Evolutionary conservation across 1,140 invertebrate genomes (phyloP).

Genomic region (Drosophila pseudoobscura): DNA sequence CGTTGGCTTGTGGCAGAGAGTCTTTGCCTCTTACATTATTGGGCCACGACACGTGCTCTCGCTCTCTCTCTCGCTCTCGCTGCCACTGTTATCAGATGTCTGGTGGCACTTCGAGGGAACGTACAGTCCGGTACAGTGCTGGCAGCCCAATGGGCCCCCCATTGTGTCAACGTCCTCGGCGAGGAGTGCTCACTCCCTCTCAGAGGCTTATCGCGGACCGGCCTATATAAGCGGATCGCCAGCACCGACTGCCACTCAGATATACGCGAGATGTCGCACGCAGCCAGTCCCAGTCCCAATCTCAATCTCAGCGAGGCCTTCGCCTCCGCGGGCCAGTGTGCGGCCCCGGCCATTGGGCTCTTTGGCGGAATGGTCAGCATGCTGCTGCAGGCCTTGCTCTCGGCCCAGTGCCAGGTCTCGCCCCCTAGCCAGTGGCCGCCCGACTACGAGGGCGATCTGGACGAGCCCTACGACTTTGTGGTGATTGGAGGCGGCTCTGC

Average conservation of each 20-base stretch:
- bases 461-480: constrained; percentile 78
- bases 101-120: no score
- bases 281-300: background rate
- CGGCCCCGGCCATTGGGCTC: constrained; percentile 25
- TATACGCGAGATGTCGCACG: constrained; percentile 38
- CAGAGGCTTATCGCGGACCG: constrained; percentile 32
- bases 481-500: constrained; percentile 88
- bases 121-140: no score
- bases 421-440: constrained; percentile 84
- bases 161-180: no score
- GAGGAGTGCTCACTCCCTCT: no score
- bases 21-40: no score
- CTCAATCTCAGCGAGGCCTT: constrained; percentile 2
- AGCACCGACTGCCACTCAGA: constrained; percentile 28
- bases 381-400: constrained; percentile 84
- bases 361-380: constrained; percentile 84
- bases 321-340: constrained; percentile 5
- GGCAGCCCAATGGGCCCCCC: no score
- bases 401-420: constrained; percentile 85
- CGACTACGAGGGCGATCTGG: constrained; percentile 85
- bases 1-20: no score
- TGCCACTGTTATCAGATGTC: no score
- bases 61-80: no score
- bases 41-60: no score
- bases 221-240: constrained; percentile 57